Base-by-base conservation (phyloP, 35 echinoderm and acorn worm species). In the Diadema setosum region DNA sequence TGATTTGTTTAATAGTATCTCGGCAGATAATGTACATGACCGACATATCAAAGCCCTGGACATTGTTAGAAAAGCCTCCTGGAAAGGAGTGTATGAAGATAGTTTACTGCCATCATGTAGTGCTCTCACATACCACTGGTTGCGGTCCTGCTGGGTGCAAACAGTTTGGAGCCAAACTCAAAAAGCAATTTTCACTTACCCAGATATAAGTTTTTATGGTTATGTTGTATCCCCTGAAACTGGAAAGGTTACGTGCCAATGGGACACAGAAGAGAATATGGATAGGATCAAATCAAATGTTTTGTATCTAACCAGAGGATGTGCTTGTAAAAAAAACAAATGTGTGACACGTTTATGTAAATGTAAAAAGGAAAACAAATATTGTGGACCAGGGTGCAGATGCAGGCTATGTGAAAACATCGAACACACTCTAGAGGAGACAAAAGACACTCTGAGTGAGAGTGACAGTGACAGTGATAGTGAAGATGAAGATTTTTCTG, bases 21-120 rank as follows among this genome's bases (percentile, higher is more conserved):
- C 11, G 5, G 20, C 70, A 39, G 70, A 76, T 42, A 42, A 76
- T 76, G 41, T 83, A 2, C 44, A 42, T 44, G 25, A 46, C 4
- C 46, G 70, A 16, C 88, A 90, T 83, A 34, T 32, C 34, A 33
- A 69, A 45, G 81, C 60, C 34, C 33, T 90, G 11, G 44, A 74
- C 20, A 61, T 90, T 0, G 81, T 90, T 2, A 25, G 88, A 1
- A 83, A 75, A 49, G 88, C 80, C 35, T 83, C 88, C 4, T 83
- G 81, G 78, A 90, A 90, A 52, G 88, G 80, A 0, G 33, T 57
- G 7, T 83, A 90, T 56, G 80, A 90, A 83, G 80, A 90, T 90
- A 42, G 48, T 45, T 61, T 90, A 48, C 46, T 90, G 33, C 88
- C 80, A 40, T 90, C 88, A 43, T n/a, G 39, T 49, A 33, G 48